Conservation (phyloP, 1,140 invertebrate species). For the Eurosta solidaginis region DNA sequence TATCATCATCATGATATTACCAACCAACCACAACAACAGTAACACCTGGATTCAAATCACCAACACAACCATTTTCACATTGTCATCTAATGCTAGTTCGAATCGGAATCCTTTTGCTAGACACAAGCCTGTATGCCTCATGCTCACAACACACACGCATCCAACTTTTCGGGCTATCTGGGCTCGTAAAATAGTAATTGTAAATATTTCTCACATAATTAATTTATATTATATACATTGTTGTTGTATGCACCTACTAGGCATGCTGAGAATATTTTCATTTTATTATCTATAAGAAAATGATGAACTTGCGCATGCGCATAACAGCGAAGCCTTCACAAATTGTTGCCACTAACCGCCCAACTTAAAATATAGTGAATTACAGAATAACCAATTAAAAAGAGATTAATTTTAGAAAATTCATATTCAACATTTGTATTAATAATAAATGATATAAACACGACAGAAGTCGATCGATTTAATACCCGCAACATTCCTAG, state of each 20-base stretch:
- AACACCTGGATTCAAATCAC: constrained; percentile 36
- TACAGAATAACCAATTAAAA: no score
- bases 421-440: no score
- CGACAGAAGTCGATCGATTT: no score
- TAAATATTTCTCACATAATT: constrained; percentile 21
- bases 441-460: no score
- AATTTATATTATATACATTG: no score
- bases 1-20: constrained; percentile 6
- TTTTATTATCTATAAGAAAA: neutral
- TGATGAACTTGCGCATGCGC: no score
- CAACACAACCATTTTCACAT: constrained; percentile 37
- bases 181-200: neutral
- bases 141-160: neutral
- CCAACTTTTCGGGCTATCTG: neutral
- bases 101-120: neutral
- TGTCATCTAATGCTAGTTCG: constrained; percentile 32
- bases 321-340: no score
- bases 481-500: no score
- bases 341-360: no score
- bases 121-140: neutral
- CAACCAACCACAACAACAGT: constrained; percentile 10
- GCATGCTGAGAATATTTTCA: neutral
- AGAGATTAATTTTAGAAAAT: no score
- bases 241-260: neutral
- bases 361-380: no score